Percentiles rank a stretch among this genome's conserved stretches.
These are phyloP conservation scores for Poecilia picta DNA, from an alignment of 2,797 vertebrate species.

Conservation along the genomic window DNA sequence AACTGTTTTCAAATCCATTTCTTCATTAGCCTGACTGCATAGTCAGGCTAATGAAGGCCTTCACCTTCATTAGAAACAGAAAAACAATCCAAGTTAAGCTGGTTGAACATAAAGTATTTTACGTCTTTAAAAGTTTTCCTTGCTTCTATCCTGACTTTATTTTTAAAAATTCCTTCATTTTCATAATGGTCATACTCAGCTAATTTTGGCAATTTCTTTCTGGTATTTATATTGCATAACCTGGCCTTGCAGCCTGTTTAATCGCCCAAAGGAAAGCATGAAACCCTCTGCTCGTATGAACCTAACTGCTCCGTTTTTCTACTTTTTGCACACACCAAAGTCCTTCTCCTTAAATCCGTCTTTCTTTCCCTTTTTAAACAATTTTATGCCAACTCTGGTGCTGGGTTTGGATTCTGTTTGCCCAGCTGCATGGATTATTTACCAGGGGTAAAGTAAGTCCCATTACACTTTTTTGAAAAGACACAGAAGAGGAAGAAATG, in stretches of 20 bases:
- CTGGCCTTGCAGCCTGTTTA: conserved; percentile 46
- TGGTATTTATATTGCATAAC: conserved; percentile 53
- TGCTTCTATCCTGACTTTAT: conserved; percentile 19
- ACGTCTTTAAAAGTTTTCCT: conserved; percentile 4
- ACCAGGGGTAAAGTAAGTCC: conserved; percentile 89
- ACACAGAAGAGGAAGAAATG: conserved; percentile 71
- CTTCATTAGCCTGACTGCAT: not conserved
- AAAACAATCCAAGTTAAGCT: not conserved
- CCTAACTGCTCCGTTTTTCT: conserved; percentile 47
- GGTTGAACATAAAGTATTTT: not conserved
- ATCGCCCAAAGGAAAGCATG: conserved; percentile 23
- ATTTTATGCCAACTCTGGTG: conserved; percentile 81
- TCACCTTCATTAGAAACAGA: not conserved
- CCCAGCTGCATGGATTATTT: conserved; percentile 95
- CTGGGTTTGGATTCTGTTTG: conserved; percentile 87
- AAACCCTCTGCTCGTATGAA: conserved; percentile 17
- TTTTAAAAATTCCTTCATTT: conserved; percentile 37
- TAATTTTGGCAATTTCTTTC: conserved; percentile 41
- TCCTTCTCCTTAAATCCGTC: conserved; percentile 57
- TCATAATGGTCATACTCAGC: conserved; percentile 27
- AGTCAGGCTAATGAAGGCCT: not conserved
- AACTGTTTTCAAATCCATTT: not conserved
- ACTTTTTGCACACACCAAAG: conserved; percentile 20
- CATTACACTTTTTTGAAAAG: conserved; percentile 81
- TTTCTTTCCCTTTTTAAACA: conserved; percentile 76